Evolutionary conservation across 1,140 invertebrate genomes (phyloP), one percentile per base, ranked within the genome.

Genomic region (Zaprionus gabonicus): DNA sequence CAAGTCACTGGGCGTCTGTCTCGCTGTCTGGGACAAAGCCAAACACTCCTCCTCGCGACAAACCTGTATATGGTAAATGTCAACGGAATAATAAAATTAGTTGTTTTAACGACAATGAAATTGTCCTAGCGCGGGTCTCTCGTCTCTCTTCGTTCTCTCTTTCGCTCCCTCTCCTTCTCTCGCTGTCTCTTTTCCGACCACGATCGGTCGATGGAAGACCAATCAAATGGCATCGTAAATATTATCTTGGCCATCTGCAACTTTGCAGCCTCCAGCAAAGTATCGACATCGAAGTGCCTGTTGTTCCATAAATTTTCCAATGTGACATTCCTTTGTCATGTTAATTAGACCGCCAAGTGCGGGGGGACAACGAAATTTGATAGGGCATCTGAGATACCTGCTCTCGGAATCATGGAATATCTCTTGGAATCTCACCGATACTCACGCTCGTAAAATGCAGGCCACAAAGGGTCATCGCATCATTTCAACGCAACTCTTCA

Each of bases 291-390:
- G 56, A 75, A 91, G 80, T 86, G 88, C 78, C 70, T 58, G 38
- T 58, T 58, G 70, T 73, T 66, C 63, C 88, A 91, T 91, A 91
- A 91, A 91, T 91, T 83, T 81, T 72, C 49, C 73, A 65, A 87
- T 74, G 78, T 87, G 87, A 91, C 87, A 91, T 84, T 87, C 84
- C 91, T 92, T 92, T 92, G 91, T 92, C 74, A 92, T 92, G 91
- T 91, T 92, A 92, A 92, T 92, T 90, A 87, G 75, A 87, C 91
- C 90, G 91, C 90, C 79, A 71, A 82, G 79, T 73, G 66, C 41
- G n/a, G n/a, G 41, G 72, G 46, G 20, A 72, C 76, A 71, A 78
- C 74, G 82, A 80, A 85, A 90, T 75, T 76, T 73, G 85, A 90
- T 90, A 88, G 81, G 67, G 67, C 69, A 90, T 85, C 86, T 82